These are phyloP conservation scores for Sphenodon punctatus DNA, from an alignment of 2,797 vertebrate genomes.

Conservation along the genomic window DNA sequence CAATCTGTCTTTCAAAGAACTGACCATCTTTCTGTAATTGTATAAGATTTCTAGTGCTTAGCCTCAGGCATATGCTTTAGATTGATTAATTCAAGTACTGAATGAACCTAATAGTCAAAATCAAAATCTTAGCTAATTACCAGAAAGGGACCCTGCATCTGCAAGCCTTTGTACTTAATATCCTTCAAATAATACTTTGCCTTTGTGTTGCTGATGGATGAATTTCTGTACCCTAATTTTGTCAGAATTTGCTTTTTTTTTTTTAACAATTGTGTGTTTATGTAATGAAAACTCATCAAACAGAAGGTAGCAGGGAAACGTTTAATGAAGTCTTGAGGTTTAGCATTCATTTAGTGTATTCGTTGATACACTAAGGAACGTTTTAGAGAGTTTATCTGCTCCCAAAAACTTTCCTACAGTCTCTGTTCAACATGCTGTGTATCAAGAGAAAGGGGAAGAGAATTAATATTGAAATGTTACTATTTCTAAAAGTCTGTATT, in stretches of 20 bases:
- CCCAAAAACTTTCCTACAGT: no score
- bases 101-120: neutral
- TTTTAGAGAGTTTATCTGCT: no score
- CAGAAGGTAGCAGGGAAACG: no score
- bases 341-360: no score
- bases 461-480: neutral
- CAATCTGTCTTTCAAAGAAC: neutral
- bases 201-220: no score
- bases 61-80: neutral
- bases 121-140: neutral
- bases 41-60: neutral
- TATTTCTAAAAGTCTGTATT: neutral
- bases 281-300: no score
- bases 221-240: no score
- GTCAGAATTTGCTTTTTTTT: no score
- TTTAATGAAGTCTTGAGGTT: no score
- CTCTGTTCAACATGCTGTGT: neutral
- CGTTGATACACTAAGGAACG: no score
- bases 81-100: neutral
- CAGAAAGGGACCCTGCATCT: neutral
- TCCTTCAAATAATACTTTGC: neutral
- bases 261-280: constrained; percentile 10
- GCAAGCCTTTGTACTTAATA: neutral
- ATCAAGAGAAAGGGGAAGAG: neutral
- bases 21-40: neutral